Evolutionary conservation across 2,888 invertebrate species (phyloP), one percentile per base, ranked within the genome.

Genomic region (Nezara viridula): DNA sequence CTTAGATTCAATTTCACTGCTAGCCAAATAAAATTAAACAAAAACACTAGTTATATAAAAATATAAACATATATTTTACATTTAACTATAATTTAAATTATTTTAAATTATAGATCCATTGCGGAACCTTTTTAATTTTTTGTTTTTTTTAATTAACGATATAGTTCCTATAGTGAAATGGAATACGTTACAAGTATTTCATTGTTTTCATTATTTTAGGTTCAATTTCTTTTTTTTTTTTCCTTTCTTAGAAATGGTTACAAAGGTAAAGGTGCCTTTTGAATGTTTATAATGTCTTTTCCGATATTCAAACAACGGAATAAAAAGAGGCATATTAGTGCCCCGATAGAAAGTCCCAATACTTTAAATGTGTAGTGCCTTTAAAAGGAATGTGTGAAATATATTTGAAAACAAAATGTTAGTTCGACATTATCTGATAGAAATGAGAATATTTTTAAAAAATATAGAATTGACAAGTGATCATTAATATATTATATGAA

Each of bases 301-400:
- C 49, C 27, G n/a, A 24, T 60, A 89, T 49, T 55, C 40, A 66
- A 60, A 60, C 14, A 27, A 44, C 49, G 73, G 49, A 88, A 50
- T 66, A 73, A 49, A 44, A 47, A 10, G 47, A 85, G 44, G 37
- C 73, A 88, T 60, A 21, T 52, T 89, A 85, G 89, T 89, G 89
- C 86, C 86, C 86, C 44, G 55, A 89, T 89, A 89, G 89, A 49
- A 60, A 66, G 89, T 89, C 85, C 89, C 89, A 55, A 86, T 89
- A 89, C 85, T 89, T 50, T 86, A 86, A 89, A 85, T 89, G 27
- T 47, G 89, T 89, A 89, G 89, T 89, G 89, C 89, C 89, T 89
- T 89, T 86, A 50, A 89, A 89, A 89, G 89, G 86, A 89, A 66
- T 60, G 52, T 60, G 27, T 88, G 86, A 89, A 89, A 89, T 77